Evolutionary conservation across 2,113 vertebrate species (phyloP), one percentile per base, ranked within the genome.

Genomic region (Meriones unguiculatus): DNA sequence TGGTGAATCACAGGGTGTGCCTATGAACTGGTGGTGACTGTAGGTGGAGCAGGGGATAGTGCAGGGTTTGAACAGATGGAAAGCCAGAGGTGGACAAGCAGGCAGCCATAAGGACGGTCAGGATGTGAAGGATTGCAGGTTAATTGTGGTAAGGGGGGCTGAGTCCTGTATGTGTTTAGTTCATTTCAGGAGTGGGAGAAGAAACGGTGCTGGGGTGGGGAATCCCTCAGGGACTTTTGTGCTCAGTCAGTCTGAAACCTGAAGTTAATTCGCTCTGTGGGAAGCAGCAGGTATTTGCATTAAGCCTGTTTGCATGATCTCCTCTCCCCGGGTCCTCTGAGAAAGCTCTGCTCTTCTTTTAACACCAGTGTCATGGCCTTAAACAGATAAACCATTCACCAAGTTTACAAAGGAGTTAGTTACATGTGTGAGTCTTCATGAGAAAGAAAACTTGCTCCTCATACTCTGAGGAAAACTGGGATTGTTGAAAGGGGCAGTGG

Each of bases 191-290:
- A 35, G 65, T 22, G 65, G 80, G 7, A 88, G 73, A 35, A 72
- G 28, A 81, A 13, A 64, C 52, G 25, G 2, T 64, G 93, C 18
- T 32, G 62, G 88, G n/a, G 94, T 85, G 57, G 94, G 69, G 81
- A 57, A 91, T 93, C 85, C 95, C 0, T 0, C 15, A 73, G 95
- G 89, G 95, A 46, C 2, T 97, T 97, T 98, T 95, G 64, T 94
- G 64, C 38, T 89, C 67, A 91, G 94, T 97, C 92, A 97, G 80
- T 77, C 69, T 77, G 94, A 98, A 98, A 96, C 77, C 92, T 15
- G 59, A 85, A 94, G 96, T 75, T 82, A 95, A 86, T 76, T 91
- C 72, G 73, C 72, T 95, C 32, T 14, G 57, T 52, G 12, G 62
- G 25, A 64, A 95, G 81, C 50, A 90, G 92, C 97, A 90, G 91